Evolutionary conservation across 2,797 vertebrate species (phyloP), one percentile per base, ranked within the genome.

Genomic region (Sparidentex hasta): DNA sequence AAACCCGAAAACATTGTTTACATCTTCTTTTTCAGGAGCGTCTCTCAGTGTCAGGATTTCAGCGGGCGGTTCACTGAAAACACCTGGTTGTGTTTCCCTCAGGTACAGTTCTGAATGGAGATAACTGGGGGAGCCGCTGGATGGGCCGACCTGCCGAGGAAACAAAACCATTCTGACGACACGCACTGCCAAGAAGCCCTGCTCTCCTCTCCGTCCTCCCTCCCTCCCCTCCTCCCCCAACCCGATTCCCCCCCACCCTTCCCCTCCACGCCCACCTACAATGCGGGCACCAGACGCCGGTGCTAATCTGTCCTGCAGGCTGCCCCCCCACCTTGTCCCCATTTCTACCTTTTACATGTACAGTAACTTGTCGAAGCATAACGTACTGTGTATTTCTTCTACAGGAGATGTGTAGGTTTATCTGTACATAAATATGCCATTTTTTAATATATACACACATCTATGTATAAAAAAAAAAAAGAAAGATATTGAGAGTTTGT

Each of bases 351-450:
- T 97, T 97, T 96, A 96, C 94, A 89, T 98, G 96, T 97, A 97
- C 96, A 96, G 96, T 97, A 89, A 97, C 91, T 96, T 96, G 93
- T 96, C 93, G 54, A 95, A 86, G 95, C 94, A 96, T 97, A 97
- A 91, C 94, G 95, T 96, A 96, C 93, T 95, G 97, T 97, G 96
- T 96, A 96, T 97, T 98, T 97, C 95, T 97, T 97, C 97, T 97
- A 93, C 93, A 89, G 88, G 85, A 95, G 95, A 96, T 94, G 93
- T 97, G 96, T 97, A 97, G 96, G 96, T 95, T 96, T 96, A 96
- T 96, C 95, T 99, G 97, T 99, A 99, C 97, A 99, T 99, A 99
- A 98, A 99, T 97, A 98, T 95, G 94, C 84, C 85, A 89, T 95
- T 96, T 95, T 92, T 92, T 78, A 81, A 90, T 96, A 91, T 80